phyloP scores from a whole-genome alignment of 2,888 invertebrate species.

The Macaria liturata region DNA sequence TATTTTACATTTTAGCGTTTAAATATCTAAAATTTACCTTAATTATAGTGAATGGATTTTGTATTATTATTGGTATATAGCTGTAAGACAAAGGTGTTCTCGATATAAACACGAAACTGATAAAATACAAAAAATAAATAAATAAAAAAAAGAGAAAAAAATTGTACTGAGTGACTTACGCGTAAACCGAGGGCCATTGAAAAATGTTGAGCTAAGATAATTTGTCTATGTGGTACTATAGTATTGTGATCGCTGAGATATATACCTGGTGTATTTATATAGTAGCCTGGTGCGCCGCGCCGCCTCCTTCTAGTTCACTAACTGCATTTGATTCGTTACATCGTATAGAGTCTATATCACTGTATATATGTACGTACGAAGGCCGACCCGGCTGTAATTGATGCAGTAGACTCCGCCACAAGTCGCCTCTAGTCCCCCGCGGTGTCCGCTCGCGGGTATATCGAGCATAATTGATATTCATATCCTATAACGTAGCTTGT shows the following conservation, averaged over 20 bases:
- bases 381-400: conserved; percentile 78
- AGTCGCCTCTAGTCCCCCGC: conserved; percentile 80
- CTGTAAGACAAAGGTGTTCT: conserved; percentile 81
- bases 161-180: conserved; percentile 83
- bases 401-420: conserved; percentile 81
- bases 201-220: conserved; percentile 82
- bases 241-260: conserved; percentile 81
- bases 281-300: conserved; percentile 41
- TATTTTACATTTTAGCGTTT: conserved; percentile 83
- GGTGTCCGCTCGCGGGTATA: conserved; percentile 67
- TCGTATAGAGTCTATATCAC: conserved; percentile 52
- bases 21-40: conserved; percentile 84
- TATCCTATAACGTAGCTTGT: conserved; percentile 80
- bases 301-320: conserved; percentile 46
- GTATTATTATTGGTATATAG: conserved; percentile 81
- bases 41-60: conserved; percentile 83
- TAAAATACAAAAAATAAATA: conserved; percentile 67
- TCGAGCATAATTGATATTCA: conserved; percentile 79
- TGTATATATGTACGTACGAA: conserved; percentile 51
- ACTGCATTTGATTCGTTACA: conserved; percentile 60
- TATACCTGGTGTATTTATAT: conserved; percentile 77
- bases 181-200: conserved; percentile 83
- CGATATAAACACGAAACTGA: conserved; percentile 77
- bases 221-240: conserved; percentile 80
- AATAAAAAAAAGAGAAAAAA: conserved; percentile 50